These are phyloP conservation scores for Alosa alosa DNA, from an alignment of 2,113 vertebrate species.

Conservation along the genomic window DNA sequence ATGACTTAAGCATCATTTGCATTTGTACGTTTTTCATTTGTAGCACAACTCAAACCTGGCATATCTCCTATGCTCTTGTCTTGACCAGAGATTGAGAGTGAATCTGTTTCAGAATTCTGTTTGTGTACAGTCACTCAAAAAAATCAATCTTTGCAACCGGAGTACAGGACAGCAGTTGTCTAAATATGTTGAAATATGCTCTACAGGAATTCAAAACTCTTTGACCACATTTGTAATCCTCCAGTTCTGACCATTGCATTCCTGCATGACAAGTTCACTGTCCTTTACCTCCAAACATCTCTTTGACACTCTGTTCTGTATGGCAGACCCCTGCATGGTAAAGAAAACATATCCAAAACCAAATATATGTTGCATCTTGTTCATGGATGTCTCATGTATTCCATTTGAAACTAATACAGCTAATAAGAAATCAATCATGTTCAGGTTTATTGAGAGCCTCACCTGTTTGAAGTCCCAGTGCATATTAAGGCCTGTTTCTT, in stretches of 20 bases:
- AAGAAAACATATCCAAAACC: neutral
- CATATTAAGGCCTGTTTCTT: constrained; percentile 52
- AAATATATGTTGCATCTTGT: neutral
- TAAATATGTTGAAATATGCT: no score
- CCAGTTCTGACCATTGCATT: constrained; percentile 67
- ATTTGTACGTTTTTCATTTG: no score
- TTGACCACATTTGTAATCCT: constrained; percentile 58
- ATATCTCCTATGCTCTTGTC: no score
- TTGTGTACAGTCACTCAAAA: no score
- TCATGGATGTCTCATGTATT: neutral
- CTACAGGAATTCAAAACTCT: constrained; percentile 41
- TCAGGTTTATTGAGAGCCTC: neutral
- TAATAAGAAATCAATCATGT: neutral
- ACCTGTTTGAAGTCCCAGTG: constrained; percentile 74
- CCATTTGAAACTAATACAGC: neutral
- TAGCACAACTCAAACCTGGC: no score
- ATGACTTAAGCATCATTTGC: no score
- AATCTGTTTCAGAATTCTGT: no score
- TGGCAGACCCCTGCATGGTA: constrained; percentile 51
- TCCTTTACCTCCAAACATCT: constrained; percentile 62
- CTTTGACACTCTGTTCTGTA: constrained; percentile 66
- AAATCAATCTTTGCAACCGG: no score
- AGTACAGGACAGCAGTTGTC: no score
- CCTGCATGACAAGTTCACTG: constrained; percentile 53
- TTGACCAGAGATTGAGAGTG: no score